phyloP scores from a whole-genome alignment of 2,113 vertebrate genomes.

The Grallaria varia region DNA sequence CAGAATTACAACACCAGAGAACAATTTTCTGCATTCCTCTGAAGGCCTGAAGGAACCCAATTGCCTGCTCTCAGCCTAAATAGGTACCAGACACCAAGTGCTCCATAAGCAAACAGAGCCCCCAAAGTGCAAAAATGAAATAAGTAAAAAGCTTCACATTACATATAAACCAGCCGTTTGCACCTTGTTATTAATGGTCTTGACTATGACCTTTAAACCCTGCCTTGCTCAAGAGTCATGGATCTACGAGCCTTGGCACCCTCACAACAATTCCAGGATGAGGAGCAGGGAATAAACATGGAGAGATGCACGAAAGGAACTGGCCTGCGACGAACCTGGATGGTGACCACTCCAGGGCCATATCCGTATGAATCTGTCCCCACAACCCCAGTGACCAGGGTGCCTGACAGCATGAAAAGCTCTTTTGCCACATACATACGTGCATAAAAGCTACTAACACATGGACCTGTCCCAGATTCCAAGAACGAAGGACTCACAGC shows the following conservation, averaged over 20 bases:
- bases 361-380: neutral
- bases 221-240: constrained; percentile 56
- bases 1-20: constrained; percentile 82
- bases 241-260: constrained; percentile 68
- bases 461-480: neutral
- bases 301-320: neutral
- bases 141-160: constrained; percentile 81
- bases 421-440: fast-evolving
- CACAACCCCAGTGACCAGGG: neutral
- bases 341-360: neutral
- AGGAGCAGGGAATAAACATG: constrained; percentile 52
- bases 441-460: fast-evolving
- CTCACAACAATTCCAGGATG: constrained; percentile 61
- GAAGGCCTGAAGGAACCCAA: constrained; percentile 81
- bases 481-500: neutral
- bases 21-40: constrained; percentile 81
- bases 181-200: constrained; percentile 83
- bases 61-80: constrained; percentile 75
- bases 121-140: constrained; percentile 82
- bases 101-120: constrained; percentile 82
- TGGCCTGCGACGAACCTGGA: neutral
- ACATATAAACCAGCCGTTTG: constrained; percentile 78
- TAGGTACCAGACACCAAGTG: constrained; percentile 85
- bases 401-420: neutral
- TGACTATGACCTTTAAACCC: constrained; percentile 71